Evolutionary conservation across 2,888 invertebrate genomes (phyloP).

Genomic region (Drosophila limbata): DNA sequence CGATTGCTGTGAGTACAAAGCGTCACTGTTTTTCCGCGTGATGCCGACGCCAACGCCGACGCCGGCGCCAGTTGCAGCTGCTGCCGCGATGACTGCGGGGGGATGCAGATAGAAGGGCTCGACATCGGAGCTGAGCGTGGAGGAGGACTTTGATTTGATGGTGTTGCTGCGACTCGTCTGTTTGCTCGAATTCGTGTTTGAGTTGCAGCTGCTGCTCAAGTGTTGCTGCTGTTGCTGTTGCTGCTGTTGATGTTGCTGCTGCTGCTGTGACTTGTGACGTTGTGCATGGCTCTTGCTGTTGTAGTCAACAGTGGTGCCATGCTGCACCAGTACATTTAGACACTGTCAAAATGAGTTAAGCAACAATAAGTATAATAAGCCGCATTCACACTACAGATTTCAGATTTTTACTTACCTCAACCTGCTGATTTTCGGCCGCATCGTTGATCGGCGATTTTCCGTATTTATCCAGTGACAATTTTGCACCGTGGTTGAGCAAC

Average conservation of each 20-base stretch:
- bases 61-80: slow-evolving; percentile 37
- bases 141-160: slow-evolving; percentile 85
- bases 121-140: slow-evolving; percentile 85
- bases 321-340: slow-evolving; percentile 92
- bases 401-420: slow-evolving; percentile 88
- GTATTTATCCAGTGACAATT: slow-evolving; percentile 92
- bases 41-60: slow-evolving; percentile 51
- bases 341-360: slow-evolving; percentile 87
- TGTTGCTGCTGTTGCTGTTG: slow-evolving; percentile 65
- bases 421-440: slow-evolving; percentile 95
- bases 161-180: slow-evolving; percentile 85
- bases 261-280: slow-evolving; percentile 72
- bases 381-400: background rate
- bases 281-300: slow-evolving; percentile 78
- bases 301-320: slow-evolving; percentile 90
- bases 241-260: slow-evolving; percentile 51
- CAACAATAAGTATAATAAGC: background rate
- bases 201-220: slow-evolving; percentile 77
- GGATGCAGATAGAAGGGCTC: slow-evolving; percentile 93
- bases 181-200: slow-evolving; percentile 82
- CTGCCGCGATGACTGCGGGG: slow-evolving; percentile 85
- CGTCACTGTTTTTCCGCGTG: slow-evolving; percentile 83
- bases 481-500: slow-evolving; percentile 93
- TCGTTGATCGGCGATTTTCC: slow-evolving; percentile 96
- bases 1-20: slow-evolving; percentile 80